A percentile compares a stretch with the other conserved stretches of the same genome.
These are phyloP conservation scores for Amblyjoppa proteus DNA, from an alignment of 2,888 invertebrate genomes.

Conservation along the genomic window DNA sequence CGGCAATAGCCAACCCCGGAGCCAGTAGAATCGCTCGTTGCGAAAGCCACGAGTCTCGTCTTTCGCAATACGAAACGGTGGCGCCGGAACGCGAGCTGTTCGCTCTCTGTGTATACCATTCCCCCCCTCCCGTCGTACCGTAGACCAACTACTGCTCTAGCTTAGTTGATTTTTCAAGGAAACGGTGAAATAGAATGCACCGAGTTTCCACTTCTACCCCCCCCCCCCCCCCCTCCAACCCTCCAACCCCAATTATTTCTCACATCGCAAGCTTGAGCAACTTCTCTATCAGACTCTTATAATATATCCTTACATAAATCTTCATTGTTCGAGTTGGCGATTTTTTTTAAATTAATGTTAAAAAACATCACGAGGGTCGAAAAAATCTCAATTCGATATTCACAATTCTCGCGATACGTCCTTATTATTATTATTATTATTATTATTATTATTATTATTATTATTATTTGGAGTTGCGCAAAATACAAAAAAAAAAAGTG, in stretches of 20 bases:
- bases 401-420: not conserved
- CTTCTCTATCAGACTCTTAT: not conserved
- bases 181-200: slow-evolving; percentile 28
- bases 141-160: not conserved
- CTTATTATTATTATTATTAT: not conserved
- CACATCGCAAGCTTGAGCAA: not conserved
- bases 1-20: not conserved
- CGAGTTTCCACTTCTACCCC: slow-evolving; percentile 24
- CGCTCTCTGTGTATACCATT: slow-evolving; percentile 13
- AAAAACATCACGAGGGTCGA: not conserved
- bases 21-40: slow-evolving; percentile 39
- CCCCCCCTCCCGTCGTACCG: not conserved
- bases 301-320: not conserved
- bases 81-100: slow-evolving; percentile 48
- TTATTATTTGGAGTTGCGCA: too few species aligned
- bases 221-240: not conserved
- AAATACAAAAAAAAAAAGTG: too few species aligned
- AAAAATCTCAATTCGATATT: not conserved
- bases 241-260: not conserved
- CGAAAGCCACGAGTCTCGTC: slow-evolving; percentile 52
- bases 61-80: slow-evolving; percentile 56
- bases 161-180: slow-evolving; percentile 9
- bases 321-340: not conserved
- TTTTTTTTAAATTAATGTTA: not conserved
- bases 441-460: not conserved